These are phyloP conservation scores for Drosophila vallismaia DNA, from an alignment of 2,888 invertebrate genomes.

Conservation along the genomic window DNA sequence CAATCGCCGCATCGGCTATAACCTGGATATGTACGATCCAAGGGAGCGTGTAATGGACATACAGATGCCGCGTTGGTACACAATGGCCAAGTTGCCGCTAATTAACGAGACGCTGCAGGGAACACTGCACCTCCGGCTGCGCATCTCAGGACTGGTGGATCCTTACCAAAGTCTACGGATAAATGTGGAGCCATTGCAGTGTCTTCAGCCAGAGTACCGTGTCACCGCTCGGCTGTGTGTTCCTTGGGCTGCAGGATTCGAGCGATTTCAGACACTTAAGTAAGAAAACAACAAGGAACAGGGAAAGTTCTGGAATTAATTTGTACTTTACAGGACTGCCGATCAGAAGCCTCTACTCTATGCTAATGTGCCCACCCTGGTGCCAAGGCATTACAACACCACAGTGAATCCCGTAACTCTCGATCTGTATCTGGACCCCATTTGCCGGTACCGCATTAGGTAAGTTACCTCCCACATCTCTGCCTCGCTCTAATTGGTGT, in stretches of 20 bases:
- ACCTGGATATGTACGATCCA: slow-evolving; percentile 87
- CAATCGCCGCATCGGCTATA: slow-evolving; percentile 84
- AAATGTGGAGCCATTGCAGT: slow-evolving; percentile 85
- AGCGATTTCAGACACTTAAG: slow-evolving; percentile 84
- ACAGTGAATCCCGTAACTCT: slow-evolving; percentile 85
- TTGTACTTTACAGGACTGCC: slow-evolving; percentile 48
- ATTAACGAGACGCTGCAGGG: slow-evolving; percentile 86
- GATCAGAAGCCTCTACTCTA: slow-evolving; percentile 83
- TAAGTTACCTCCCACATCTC: slow-evolving; percentile 70
- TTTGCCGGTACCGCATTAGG: slow-evolving; percentile 89
- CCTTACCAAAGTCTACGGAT: slow-evolving; percentile 87
- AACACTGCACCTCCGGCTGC: slow-evolving; percentile 87
- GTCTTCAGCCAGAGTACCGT: slow-evolving; percentile 81
- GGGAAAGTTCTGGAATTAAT: background rate
- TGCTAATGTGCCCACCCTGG: slow-evolving; percentile 86
- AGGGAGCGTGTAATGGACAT: slow-evolving; percentile 82
- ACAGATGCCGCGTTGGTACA: slow-evolving; percentile 83
- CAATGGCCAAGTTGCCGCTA: slow-evolving; percentile 82
- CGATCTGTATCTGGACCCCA: slow-evolving; percentile 88
- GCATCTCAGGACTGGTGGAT: slow-evolving; percentile 85
- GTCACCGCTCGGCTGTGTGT: slow-evolving; percentile 87
- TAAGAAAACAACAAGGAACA: slow-evolving; percentile 23
- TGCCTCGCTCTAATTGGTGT: slow-evolving; percentile 12
- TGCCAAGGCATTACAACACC: slow-evolving; percentile 84
- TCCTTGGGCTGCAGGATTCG: slow-evolving; percentile 88